Evolutionary conservation across 1,140 invertebrate species (phyloP), one percentile per base, ranked within the genome.

Genomic region (Heliothis subflexa): DNA sequence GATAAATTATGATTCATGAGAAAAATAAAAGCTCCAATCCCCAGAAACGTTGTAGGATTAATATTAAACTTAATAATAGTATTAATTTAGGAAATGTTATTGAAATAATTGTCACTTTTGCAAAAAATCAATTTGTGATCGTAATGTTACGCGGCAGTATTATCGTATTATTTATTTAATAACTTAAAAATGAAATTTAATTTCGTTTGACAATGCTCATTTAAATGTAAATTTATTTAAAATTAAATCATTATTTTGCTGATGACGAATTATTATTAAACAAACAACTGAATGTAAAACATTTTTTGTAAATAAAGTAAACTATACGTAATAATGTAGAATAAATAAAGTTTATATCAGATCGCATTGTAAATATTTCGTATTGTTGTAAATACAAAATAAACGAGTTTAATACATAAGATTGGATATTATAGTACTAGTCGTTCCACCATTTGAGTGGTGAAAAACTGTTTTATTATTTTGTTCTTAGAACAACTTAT

Each of bases 401-500:
- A 68, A 77, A 66, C 52, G 62, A 68, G 71, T 74, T 77, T 77
- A 77, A 66, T 77, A 55, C 16, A 47, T 66, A 77, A 77, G 74
- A 14, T 77, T 77, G 54, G 54, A 76, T 61, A 73, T 59, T 76
- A 68, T 71, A 50, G 57, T 70, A 72, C 73, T 90, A 89, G 86
- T 83, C 75, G 80, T 84, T 86, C 81, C 80, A 90, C 87, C 88
- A 85, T 79, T 87, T 52, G 74, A 75, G 83, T 86, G 88, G 86
- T 89, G 85, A 87, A 88, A 86, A 85, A 85, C 78, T 81, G 79
- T 88, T 88, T 87, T 66, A 25, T 73, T 73, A 59, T 86, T 86
- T 87, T 81, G 91, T 93, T 93, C 91, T 77, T 92, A 92, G 90
- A 93, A 92, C 91, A 85, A 83, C 33, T 13, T 77, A 55, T 74